A percentile compares a stretch with the other conserved stretches of the same genome.
Conservation (phyloP, 2,888 invertebrate species). For the Hyalella azteca region DNA sequence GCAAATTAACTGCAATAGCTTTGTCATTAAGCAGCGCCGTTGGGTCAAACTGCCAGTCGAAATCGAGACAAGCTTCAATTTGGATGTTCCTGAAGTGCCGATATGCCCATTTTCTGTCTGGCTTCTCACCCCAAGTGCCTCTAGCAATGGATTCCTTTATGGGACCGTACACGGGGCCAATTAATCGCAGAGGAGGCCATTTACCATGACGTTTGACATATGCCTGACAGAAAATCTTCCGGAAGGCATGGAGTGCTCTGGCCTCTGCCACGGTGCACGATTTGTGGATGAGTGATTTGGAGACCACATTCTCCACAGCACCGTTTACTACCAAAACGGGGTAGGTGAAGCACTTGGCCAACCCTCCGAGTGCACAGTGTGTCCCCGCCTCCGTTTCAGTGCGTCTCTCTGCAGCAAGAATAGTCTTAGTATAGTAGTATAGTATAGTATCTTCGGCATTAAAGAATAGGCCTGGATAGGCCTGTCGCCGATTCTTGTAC, state of each 20-base stretch:
- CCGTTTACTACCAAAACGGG: background rate
- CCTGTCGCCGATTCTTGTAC: no score
- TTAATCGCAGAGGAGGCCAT: background rate
- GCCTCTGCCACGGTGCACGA: background rate
- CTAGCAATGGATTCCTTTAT: background rate
- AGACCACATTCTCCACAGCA: background rate
- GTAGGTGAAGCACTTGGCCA: background rate
- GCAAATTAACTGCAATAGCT: background rate
- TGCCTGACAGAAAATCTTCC: background rate
- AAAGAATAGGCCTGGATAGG: no score
- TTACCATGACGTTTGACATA: background rate
- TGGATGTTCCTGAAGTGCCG: background rate
- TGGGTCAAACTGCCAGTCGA: constrained; percentile 22
- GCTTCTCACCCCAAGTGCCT: background rate
- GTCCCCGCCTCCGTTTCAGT: no score
- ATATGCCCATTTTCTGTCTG: background rate
- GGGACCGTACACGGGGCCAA: background rate
- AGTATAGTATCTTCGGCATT: no score
- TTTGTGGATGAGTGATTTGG: background rate
- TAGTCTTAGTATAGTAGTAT: no score
- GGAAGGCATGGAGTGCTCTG: background rate
- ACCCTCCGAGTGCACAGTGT: background rate
- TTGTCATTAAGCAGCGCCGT: constrained; percentile 10
- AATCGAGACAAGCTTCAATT: background rate
- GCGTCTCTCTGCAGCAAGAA: no score